Percentiles rank a stretch among this genome's conserved stretches.
phyloP scores from a whole-genome alignment of 2,888 invertebrate genomes.

The Parnassius orleans region DNA sequence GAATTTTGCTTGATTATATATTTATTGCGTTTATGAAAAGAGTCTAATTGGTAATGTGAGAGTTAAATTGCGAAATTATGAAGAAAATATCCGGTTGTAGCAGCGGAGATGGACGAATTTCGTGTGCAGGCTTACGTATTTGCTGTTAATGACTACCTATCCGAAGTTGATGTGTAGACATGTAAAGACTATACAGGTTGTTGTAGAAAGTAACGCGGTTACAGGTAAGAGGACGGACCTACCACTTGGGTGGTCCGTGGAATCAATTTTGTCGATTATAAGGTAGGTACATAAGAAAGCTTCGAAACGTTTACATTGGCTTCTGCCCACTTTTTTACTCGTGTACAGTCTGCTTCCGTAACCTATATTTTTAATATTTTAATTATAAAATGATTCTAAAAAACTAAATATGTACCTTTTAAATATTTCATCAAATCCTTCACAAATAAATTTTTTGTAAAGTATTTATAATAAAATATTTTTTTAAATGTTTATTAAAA shows the following conservation, averaged over 20 bases:
- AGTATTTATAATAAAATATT: too few relatives aligned
- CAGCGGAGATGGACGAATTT: conserved; percentile 21
- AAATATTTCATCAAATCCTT: too few relatives aligned
- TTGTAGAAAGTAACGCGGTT: conserved; percentile 31
- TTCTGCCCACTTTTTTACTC: conserved; percentile 39
- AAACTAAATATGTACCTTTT: too few relatives aligned
- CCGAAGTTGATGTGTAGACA: conserved; percentile 19
- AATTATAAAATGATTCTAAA: too few relatives aligned
- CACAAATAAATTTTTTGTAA: too few relatives aligned
- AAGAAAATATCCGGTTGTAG: conserved; percentile 46
- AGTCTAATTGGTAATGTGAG: conserved; percentile 71
- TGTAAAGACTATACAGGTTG: conserved; percentile 6
- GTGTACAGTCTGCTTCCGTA: conserved; percentile 8
- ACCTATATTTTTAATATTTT: neutral
- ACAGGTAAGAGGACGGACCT: conserved; percentile 53
- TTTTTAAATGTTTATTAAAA: too few relatives aligned
- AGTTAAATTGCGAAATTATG: conserved; percentile 73
- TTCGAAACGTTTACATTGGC: conserved; percentile 39
- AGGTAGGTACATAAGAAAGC: conserved; percentile 50
- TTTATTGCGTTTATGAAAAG: conserved; percentile 49
- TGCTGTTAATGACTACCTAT: conserved; percentile 34
- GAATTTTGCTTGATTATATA: conserved; percentile 63
- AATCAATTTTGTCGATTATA: conserved; percentile 62
- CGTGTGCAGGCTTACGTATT: conserved; percentile 19
- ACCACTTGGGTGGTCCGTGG: conserved; percentile 73